These are phyloP conservation scores for Neelides sp. DNA, from an alignment of 1,140 invertebrate genomes.

Conservation along the genomic window DNA sequence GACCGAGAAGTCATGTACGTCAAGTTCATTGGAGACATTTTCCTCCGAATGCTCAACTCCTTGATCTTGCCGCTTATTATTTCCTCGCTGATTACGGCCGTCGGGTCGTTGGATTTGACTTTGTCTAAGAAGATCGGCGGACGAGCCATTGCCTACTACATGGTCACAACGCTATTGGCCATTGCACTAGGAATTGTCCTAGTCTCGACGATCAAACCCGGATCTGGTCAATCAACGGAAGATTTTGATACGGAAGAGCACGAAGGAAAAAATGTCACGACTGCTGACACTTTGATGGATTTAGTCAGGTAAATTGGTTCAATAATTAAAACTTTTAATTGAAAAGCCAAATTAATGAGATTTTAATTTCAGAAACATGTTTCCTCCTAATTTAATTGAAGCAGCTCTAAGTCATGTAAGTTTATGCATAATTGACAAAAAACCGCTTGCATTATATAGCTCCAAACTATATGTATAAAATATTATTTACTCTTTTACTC, in stretches of 20 bases:
- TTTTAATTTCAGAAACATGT: too few species aligned
- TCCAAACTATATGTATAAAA: too few species aligned
- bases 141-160: conserved; percentile 43
- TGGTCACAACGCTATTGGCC: conserved; percentile 45
- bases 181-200: conserved; percentile 42
- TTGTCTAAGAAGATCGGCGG: conserved; percentile 38
- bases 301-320: conserved; percentile 40
- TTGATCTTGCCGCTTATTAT: conserved; percentile 40
- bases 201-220: conserved; percentile 43
- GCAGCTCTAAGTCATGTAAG: not conserved
- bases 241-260: conserved; percentile 41
- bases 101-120: conserved; percentile 35
- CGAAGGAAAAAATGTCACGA: conserved; percentile 37
- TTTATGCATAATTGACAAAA: not conserved
- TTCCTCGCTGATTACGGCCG: conserved; percentile 36
- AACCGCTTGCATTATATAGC: too few species aligned
- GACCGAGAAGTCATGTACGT: conserved; percentile 39
- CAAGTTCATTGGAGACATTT: conserved; percentile 36
- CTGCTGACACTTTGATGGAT: conserved; percentile 46
- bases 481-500: too few species aligned
- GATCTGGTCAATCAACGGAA: conserved; percentile 35
- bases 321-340: conserved; percentile 23
- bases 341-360: conserved; percentile 4
- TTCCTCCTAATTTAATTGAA: too few species aligned
- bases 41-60: conserved; percentile 38